phyloP scores from a whole-genome alignment of 2,888 invertebrate genomes.

The Allolobophora icterica region DNA sequence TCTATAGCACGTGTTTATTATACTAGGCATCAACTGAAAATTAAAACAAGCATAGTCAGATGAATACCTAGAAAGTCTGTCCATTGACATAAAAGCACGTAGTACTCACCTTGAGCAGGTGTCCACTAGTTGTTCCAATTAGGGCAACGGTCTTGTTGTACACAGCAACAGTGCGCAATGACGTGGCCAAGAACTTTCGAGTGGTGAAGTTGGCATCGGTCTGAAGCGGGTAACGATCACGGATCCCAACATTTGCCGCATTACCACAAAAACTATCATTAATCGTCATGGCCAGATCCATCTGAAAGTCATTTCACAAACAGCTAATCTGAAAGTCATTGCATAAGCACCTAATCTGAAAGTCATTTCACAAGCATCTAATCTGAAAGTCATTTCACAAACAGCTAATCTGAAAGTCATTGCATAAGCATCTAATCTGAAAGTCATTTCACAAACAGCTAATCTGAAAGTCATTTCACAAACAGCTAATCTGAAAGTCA shows the following conservation, averaged over 20 bases:
- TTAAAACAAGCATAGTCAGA: too few relatives aligned
- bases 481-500: too few relatives aligned
- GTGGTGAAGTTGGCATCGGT: constrained; percentile 31
- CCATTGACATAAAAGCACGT: too few relatives aligned
- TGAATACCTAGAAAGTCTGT: too few relatives aligned
- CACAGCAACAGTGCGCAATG: constrained; percentile 41
- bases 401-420: too few relatives aligned
- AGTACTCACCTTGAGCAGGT: constrained; percentile 44
- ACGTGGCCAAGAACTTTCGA: constrained; percentile 39
- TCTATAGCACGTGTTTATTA: background rate
- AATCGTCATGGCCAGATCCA: constrained; percentile 36
- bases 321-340: too few relatives aligned
- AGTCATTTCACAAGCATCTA: too few relatives aligned
- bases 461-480: constrained; percentile 28
- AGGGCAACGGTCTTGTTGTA: constrained; percentile 44
- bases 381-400: too few relatives aligned
- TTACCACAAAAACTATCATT: constrained; percentile 45
- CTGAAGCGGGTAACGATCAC: constrained; percentile 42
- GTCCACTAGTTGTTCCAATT: constrained; percentile 44
- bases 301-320: constrained; percentile 35
- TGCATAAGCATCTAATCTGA: too few relatives aligned
- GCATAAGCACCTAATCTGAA: too few relatives aligned
- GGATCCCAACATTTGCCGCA: constrained; percentile 44
- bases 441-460: too few relatives aligned
- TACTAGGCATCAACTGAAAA: background rate